Evolutionary conservation across 1,140 invertebrate species (phyloP), one percentile per base, ranked within the genome.

Genomic region (Zaprionus tsacasi): DNA sequence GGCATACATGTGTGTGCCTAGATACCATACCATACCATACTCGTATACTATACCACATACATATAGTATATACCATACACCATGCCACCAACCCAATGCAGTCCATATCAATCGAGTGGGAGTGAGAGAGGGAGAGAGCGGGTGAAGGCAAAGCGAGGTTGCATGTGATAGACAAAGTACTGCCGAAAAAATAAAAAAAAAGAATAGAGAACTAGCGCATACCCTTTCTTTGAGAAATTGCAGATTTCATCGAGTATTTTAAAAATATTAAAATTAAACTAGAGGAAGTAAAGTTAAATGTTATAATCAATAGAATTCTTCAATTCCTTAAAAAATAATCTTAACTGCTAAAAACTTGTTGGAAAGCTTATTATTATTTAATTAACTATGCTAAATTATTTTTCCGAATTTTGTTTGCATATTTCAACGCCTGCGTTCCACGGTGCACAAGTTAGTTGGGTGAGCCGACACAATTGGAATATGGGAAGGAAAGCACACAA

Each of bases 401-500:
- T 30, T 30, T 30, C 27, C 27, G 0, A 0, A 30, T 30, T 30
- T 30, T 30, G 27, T 30, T 30, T 30, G 1, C 27, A 30, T 30
- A 30, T 3, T 30, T 30, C 6, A 30, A 5, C 27, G 27, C 27
- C 27, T 30, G 27, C 4, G 27, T 50, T 4, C 17, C 45, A 50
- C 8, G 17, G 21, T 25, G 15, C 17, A 50, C 72, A 30, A 7
- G 35, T 4, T n/a, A 74, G 15, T 48, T 8, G 35, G 13, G 35
- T 6, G 66, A 69, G 10, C 33, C 58, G 40, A 17, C 11, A 43
- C 12, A 8, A 30, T 33, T 17, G 17, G 57, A 35, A 58, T 73
- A 48, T 68, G 48, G 30, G 30, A 33, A n/a, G n/a, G 1, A 56
- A 38, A 55, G 56, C 57, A 48, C 36, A 55, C 57, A 68, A 38